Percentiles rank a stretch among this genome's conserved stretches.
Conservation (phyloP, 2,888 invertebrate genomes). For the Synanthedon tipuliformis region DNA sequence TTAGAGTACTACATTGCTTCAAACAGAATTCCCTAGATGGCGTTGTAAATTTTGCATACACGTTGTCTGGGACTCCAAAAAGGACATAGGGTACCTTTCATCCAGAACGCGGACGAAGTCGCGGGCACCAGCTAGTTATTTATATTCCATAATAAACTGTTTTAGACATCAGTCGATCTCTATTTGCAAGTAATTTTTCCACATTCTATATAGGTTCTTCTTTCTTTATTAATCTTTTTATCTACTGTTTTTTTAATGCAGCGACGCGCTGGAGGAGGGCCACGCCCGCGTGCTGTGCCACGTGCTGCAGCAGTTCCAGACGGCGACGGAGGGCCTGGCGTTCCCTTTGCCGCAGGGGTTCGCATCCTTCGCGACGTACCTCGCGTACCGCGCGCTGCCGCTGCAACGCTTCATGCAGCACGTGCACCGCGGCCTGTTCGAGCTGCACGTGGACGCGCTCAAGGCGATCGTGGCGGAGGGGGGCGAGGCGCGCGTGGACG, state of each 20-base stretch:
- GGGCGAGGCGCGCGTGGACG: slow-evolving; percentile 60
- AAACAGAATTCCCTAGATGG: too few relatives aligned
- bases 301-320: slow-evolving; percentile 83
- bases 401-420: slow-evolving; percentile 87
- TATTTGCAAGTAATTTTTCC: too few relatives aligned
- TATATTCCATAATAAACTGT: too few relatives aligned
- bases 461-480: slow-evolving; percentile 78
- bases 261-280: slow-evolving; percentile 79
- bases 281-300: slow-evolving; percentile 81
- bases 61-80: too few relatives aligned
- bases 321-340: slow-evolving; percentile 82
- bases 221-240: too few relatives aligned
- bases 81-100: too few relatives aligned
- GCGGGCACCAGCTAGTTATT: too few relatives aligned
- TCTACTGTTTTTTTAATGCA: slow-evolving; percentile 29
- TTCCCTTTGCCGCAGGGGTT: slow-evolving; percentile 87
- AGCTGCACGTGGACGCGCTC: slow-evolving; percentile 88
- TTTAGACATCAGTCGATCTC: too few relatives aligned
- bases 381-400: slow-evolving; percentile 82
- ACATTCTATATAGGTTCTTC: too few relatives aligned
- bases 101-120: too few relatives aligned
- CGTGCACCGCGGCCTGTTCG: slow-evolving; percentile 84
- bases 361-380: slow-evolving; percentile 88
- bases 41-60: too few relatives aligned
- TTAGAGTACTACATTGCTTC: too few relatives aligned